phyloP scores from a whole-genome alignment of 2,113 vertebrate genomes.

The Chitala chitala region DNA sequence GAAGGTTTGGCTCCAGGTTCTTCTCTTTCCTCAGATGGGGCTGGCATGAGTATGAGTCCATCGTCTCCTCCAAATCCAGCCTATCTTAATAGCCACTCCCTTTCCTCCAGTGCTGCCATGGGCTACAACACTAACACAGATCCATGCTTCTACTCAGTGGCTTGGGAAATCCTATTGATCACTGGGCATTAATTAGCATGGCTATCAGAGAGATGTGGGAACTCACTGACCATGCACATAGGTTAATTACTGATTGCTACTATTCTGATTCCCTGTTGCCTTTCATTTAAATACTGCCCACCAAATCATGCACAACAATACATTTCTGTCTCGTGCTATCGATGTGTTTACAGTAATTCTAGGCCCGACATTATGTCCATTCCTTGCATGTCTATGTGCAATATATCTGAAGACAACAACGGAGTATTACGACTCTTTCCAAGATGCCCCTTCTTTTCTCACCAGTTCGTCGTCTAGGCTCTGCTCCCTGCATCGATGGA shows the following conservation, averaged over 20 bases:
- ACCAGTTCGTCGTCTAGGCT: not conserved
- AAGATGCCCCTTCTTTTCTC: not conserved
- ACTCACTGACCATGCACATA: not conserved
- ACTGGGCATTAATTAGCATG: conserved; percentile 5
- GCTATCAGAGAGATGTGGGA: not conserved
- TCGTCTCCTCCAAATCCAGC: not conserved
- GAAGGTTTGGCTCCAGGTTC: not conserved
- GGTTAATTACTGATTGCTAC: too few species aligned
- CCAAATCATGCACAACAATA: too few species aligned
- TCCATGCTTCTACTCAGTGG: not conserved
- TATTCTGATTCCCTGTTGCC: too few species aligned
- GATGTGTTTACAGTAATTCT: too few species aligned
- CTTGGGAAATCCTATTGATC: conserved; percentile 11
- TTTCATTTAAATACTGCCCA: too few species aligned
- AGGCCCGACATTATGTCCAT: too few species aligned
- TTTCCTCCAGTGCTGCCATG: not conserved
- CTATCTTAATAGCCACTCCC: not conserved
- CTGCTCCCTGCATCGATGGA: not conserved
- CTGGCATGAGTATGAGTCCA: not conserved
- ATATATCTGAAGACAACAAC: not conserved
- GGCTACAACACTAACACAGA: not conserved
- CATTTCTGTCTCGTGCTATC: too few species aligned
- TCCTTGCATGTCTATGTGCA: too few species aligned
- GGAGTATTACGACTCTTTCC: not conserved
- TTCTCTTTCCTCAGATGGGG: not conserved